Percentiles rank a stretch among this genome's conserved stretches.
phyloP scores from a whole-genome alignment of 2,888 invertebrate genomes.

The Apodemia zela region DNA sequence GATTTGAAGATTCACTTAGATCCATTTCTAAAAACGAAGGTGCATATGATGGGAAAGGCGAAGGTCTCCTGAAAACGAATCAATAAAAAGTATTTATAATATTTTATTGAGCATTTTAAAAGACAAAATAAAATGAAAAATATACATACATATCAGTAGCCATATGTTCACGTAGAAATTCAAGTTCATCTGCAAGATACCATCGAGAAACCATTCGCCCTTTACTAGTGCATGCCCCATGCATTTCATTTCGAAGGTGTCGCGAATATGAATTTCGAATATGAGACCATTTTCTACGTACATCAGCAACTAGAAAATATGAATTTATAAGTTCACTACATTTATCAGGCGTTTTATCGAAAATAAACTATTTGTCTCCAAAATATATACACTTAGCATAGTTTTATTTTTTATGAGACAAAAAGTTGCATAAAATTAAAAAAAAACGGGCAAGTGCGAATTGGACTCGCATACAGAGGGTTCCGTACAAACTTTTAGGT shows the following conservation, averaged over 20 bases:
- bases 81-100: background rate
- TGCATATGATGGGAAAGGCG: constrained; percentile 44
- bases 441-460: too few relatives aligned
- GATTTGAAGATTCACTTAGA: constrained; percentile 23
- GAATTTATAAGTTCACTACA: background rate
- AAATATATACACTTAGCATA: too few relatives aligned
- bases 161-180: constrained; percentile 70
- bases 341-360: background rate
- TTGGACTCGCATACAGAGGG: too few relatives aligned
- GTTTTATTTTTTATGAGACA: too few relatives aligned
- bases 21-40: constrained; percentile 45
- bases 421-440: too few relatives aligned
- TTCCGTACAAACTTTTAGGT: too few relatives aligned
- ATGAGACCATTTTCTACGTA: constrained; percentile 73
- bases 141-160: constrained; percentile 65
- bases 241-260: constrained; percentile 70
- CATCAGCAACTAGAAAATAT: constrained; percentile 55
- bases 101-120: background rate
- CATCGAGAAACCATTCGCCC: constrained; percentile 66
- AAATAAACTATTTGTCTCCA: too few relatives aligned
- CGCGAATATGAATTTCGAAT: constrained; percentile 74
- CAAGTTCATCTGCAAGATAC: constrained; percentile 72
- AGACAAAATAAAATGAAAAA: background rate
- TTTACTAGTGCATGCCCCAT: constrained; percentile 67
- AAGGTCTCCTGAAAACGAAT: constrained; percentile 41